A percentile compares a stretch with the other conserved stretches of the same genome.
phyloP scores from a whole-genome alignment of 2,113 vertebrate genomes.

The Dascyllus trimaculatus region DNA sequence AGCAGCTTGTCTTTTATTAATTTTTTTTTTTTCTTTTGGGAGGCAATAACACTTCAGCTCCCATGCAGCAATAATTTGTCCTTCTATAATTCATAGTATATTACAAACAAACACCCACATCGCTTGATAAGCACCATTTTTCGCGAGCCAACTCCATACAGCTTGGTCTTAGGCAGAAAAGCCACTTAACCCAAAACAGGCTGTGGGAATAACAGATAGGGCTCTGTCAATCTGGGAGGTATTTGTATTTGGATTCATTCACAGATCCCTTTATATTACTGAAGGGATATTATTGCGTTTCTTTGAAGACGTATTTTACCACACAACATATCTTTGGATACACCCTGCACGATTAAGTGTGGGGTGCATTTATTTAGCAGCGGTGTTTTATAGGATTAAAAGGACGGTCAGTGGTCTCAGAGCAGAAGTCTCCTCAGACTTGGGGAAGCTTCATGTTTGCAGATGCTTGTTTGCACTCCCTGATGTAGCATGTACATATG shows the following conservation, averaged over 20 bases:
- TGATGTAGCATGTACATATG: neutral
- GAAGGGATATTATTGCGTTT: slow-evolving; percentile 17
- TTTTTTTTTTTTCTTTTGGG: neutral
- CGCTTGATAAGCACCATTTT: slow-evolving; percentile 19
- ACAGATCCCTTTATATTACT: slow-evolving; percentile 35
- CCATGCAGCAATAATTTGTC: slow-evolving; percentile 17
- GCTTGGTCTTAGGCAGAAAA: slow-evolving; percentile 52
- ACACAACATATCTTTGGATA: neutral
- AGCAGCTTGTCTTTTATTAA: slow-evolving; percentile 9
- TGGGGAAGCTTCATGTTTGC: neutral
- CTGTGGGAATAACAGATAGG: slow-evolving; percentile 48
- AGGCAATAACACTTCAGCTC: slow-evolving; percentile 25
- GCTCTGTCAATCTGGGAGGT: slow-evolving; percentile 52
- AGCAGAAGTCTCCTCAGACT: slow-evolving; percentile 2
- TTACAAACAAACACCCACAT: slow-evolving; percentile 34
- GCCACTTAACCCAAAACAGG: slow-evolving; percentile 59
- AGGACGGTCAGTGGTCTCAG: neutral
- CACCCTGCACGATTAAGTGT: neutral
- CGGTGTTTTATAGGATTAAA: slow-evolving; percentile 6
- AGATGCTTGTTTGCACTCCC: neutral
- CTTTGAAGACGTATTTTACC: slow-evolving; percentile 7
- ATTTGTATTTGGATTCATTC: slow-evolving; percentile 53
- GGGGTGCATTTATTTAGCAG: neutral
- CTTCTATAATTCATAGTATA: slow-evolving; percentile 32
- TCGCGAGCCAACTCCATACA: slow-evolving; percentile 35